phyloP scores from a whole-genome alignment of 2,797 vertebrate genomes.

The Clarias platycephalus region DNA sequence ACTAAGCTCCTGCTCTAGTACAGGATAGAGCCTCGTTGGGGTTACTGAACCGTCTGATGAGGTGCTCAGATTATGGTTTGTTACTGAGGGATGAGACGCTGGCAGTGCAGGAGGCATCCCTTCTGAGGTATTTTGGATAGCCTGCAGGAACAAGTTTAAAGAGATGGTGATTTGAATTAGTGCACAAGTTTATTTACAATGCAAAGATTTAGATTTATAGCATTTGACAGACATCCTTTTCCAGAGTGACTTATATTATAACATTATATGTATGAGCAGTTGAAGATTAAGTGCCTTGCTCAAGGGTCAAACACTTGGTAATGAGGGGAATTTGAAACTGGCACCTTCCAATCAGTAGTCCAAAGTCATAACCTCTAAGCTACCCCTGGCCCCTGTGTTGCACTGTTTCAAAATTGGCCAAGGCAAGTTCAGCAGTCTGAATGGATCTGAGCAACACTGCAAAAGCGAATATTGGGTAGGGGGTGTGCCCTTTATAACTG shows the following conservation, averaged over 20 bases:
- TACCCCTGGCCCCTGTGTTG: too few species aligned
- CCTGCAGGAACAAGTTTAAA: constrained; percentile 18
- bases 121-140: not conserved
- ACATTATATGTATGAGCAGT: too few species aligned
- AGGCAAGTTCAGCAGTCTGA: not conserved
- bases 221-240: too few species aligned
- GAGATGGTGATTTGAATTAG: not conserved
- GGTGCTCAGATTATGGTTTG: not conserved
- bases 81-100: constrained; percentile 27
- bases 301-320: too few species aligned
- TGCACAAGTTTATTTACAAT: not conserved
- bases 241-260: too few species aligned
- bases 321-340: too few species aligned
- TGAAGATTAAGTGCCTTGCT: too few species aligned
- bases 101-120: constrained; percentile 55
- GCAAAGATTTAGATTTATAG: not conserved
- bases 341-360: too few species aligned
- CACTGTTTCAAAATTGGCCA: not conserved
- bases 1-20: constrained; percentile 54
- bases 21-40: constrained; percentile 63
- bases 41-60: not conserved
- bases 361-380: too few species aligned
- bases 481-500: not conserved
- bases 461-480: not conserved
- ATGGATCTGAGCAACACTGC: not conserved